phyloP scores from a whole-genome alignment of 2,113 vertebrate species.

The Ranitomeya imitator region DNA sequence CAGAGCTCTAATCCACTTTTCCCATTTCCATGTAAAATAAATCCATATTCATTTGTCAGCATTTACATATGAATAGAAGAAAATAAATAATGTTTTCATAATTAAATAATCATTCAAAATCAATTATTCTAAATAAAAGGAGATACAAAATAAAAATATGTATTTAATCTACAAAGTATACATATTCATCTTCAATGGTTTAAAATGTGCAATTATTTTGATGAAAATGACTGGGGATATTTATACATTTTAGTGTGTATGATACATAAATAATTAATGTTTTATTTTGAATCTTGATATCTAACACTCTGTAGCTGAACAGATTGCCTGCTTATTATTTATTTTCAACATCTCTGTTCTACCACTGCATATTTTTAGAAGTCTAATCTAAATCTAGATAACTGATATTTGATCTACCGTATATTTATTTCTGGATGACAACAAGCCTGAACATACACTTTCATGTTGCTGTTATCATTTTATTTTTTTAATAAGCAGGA shows the following conservation, averaged over 20 bases:
- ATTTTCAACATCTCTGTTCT: constrained; percentile 38
- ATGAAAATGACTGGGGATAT: constrained; percentile 25
- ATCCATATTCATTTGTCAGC: background rate
- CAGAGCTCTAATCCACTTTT: no score
- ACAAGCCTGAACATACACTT: background rate
- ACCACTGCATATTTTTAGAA: constrained; percentile 29
- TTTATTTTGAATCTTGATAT: constrained; percentile 51
- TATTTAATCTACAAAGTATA: constrained; percentile 2
- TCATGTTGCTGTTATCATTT: constrained; percentile 16
- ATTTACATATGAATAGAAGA: constrained; percentile 4
- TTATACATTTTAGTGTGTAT: constrained; percentile 29
- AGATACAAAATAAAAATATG: background rate
- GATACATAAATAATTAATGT: constrained; percentile 49
- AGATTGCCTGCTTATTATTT: constrained; percentile 55
- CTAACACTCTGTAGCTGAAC: constrained; percentile 22
- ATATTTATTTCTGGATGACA: constrained; percentile 30
- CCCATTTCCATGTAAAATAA: background rate
- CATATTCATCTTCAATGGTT: constrained; percentile 18
- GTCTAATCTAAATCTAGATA: constrained; percentile 50
- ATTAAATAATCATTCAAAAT: background rate
- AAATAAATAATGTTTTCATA: background rate
- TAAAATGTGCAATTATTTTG: constrained; percentile 29
- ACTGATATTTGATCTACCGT: constrained; percentile 37
- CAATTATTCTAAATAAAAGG: background rate
- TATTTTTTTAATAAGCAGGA: constrained; percentile 1